Evolutionary conservation across 2,113 vertebrate genomes (phyloP), one percentile per base, ranked within the genome.

Genomic region (Heliornis fulica): DNA sequence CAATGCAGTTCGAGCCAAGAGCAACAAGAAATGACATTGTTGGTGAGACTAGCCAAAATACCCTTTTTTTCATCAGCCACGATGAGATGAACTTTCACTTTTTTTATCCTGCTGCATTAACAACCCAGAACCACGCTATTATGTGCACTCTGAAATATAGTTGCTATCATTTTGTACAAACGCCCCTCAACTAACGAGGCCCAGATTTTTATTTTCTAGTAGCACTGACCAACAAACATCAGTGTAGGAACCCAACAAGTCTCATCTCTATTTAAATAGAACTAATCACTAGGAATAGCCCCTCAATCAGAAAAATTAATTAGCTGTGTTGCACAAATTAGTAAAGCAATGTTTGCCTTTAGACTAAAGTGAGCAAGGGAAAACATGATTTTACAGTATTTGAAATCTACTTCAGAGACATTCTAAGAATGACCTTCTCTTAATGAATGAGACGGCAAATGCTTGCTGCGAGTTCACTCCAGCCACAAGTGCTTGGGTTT

Each of bases 1-100:
- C 97, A 60, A 98, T 98, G 98, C 83, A 96, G 32, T 98, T 98
- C 15, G 98, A 98, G 89, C 98, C 98, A 1, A 94, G 97, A 74
- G 94, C 98, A 78, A 98, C 97, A 6, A 94, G 92, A 83, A 97
- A 89, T 3, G 98, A 98, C 36, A 90, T 98, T 54, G 83, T 78
- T 20, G 98, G 98, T 98, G 68, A 97, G 97, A 93, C 5, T 40
- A 76, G 26, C 23, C 15, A 38, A 79, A 85, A 60, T 13, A 38
- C 1, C 11, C 36, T 21, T 70, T 61, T n/a, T 74, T 70, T 11
- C 45, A 45, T 31, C 40, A 32, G 1, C 29, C 76, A 31, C 0
- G 0, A 41, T 0, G 5, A 61, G 29, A 51, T 19, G 26, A 23
- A 51, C 29, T 41, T 85, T 77, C 15, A 40, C 17, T 15, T 68